Conservation (phyloP, 2,888 invertebrate species). For the Leucoptera coffeella region DNA sequence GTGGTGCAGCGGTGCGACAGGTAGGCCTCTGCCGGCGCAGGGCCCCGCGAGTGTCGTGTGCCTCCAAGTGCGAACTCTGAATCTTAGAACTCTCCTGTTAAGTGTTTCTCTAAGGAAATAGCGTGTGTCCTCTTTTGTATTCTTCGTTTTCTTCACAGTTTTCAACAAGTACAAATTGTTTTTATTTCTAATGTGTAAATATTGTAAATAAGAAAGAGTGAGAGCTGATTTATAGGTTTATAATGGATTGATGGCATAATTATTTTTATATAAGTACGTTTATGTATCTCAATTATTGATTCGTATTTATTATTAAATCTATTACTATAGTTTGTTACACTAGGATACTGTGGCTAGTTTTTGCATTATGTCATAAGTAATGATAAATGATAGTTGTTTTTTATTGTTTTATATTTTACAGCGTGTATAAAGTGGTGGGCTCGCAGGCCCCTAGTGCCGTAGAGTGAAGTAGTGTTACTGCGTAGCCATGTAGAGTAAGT, state of each 20-base stretch:
- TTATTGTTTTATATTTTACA: slow-evolving; percentile 31
- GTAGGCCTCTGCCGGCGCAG: slow-evolving; percentile 12
- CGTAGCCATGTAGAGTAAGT: too few species aligned
- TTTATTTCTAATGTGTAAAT: slow-evolving; percentile 50
- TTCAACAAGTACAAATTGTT: slow-evolving; percentile 55
- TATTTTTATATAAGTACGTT: slow-evolving; percentile 16
- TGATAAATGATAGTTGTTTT: slow-evolving; percentile 46
- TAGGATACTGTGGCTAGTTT: too few species aligned
- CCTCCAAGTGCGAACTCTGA: too few species aligned
- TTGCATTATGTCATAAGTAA: slow-evolving; percentile 47
- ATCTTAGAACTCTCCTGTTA: too few species aligned
- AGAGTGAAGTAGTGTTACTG: too few species aligned
- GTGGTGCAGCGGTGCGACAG: slow-evolving; percentile 25
- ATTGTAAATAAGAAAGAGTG: slow-evolving; percentile 42
- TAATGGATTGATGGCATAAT: not conserved
- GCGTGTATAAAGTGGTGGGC: slow-evolving; percentile 18
- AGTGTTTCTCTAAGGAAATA: too few species aligned
- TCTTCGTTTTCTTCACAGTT: slow-evolving; percentile 31
- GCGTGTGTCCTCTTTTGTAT: slow-evolving; percentile 30
- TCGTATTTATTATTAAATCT: slow-evolving; percentile 38
- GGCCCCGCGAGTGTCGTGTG: not conserved
- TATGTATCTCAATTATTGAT: slow-evolving; percentile 42
- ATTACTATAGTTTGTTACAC: slow-evolving; percentile 23
- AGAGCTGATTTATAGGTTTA: slow-evolving; percentile 33
- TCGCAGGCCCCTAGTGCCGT: too few species aligned